Percentiles rank a stretch among this genome's conserved stretches.
These are phyloP conservation scores for Oryctes rhinoceros DNA, from an alignment of 1,140 invertebrate species.

Conservation along the genomic window DNA sequence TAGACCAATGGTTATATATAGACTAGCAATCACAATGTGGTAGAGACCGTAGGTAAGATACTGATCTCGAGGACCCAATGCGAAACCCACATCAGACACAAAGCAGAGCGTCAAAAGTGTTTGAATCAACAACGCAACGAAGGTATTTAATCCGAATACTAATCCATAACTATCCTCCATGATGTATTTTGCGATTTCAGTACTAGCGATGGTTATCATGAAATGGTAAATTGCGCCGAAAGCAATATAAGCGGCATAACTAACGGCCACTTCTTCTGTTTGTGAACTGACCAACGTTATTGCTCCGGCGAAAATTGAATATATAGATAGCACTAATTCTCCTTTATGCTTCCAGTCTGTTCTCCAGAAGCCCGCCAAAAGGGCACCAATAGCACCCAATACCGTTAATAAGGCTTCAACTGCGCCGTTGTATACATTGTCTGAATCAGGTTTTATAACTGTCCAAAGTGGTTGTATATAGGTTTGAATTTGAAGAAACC, in stretches of 20 bases:
- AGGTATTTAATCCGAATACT: slow-evolving; percentile 90
- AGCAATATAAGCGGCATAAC: slow-evolving; percentile 78
- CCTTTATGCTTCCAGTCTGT: slow-evolving; percentile 58
- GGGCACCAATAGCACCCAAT: slow-evolving; percentile 70
- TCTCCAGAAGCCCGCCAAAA: slow-evolving; percentile 60
- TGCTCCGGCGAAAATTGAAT: slow-evolving; percentile 70
- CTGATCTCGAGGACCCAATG: slow-evolving; percentile 63
- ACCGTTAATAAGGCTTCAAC: slow-evolving; percentile 80
- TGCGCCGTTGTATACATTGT: slow-evolving; percentile 66
- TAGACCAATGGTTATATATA: slow-evolving; percentile 61
- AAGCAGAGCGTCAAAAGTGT: slow-evolving; percentile 79
- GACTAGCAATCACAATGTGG: slow-evolving; percentile 64
- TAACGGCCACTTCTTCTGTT: slow-evolving; percentile 71
- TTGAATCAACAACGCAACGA: slow-evolving; percentile 80
- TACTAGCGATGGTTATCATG: slow-evolving; percentile 87
- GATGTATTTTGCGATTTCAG: slow-evolving; percentile 83
- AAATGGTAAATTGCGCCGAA: slow-evolving; percentile 84
- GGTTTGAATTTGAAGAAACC: slow-evolving; percentile 80
- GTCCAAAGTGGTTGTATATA: slow-evolving; percentile 87
- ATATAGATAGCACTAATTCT: slow-evolving; percentile 58
- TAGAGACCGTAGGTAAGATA: slow-evolving; percentile 72
- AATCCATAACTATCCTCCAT: slow-evolving; percentile 85
- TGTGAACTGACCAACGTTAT: slow-evolving; percentile 71
- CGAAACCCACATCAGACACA: slow-evolving; percentile 61
- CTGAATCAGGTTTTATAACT: slow-evolving; percentile 57